These are phyloP conservation scores for Perithous albicinctus DNA, from an alignment of 2,888 invertebrate species.

Conservation along the genomic window DNA sequence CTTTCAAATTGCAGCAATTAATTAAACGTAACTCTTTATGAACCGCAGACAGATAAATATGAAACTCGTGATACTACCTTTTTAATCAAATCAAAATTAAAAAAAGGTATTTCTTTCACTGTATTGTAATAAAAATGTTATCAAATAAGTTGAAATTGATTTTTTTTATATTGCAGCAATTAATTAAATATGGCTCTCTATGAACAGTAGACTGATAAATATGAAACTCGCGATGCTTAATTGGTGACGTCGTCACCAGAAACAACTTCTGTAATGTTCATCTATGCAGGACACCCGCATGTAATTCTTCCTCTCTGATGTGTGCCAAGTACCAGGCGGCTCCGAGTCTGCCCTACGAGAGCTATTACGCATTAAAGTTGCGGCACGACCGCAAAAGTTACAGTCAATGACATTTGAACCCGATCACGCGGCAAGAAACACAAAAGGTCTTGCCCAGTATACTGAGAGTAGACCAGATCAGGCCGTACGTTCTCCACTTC, in stretches of 20 bases:
- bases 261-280: not conserved
- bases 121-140: no score
- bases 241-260: not conserved
- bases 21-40: no score
- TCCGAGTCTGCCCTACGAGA: slow-evolving; percentile 30
- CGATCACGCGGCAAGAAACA: slow-evolving; percentile 61
- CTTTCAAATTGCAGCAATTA: not conserved
- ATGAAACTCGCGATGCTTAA: not conserved
- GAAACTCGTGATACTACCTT: not conserved
- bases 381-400: slow-evolving; percentile 58
- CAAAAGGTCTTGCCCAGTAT: slow-evolving; percentile 56
- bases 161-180: not conserved
- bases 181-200: not conserved
- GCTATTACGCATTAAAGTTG: slow-evolving; percentile 65
- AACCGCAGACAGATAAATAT: not conserved
- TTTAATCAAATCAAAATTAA: no score
- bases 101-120: no score
- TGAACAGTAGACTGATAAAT: not conserved
- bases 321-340: slow-evolving; percentile 35
- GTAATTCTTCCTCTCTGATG: slow-evolving; percentile 17
- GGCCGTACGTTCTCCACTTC: slow-evolving; percentile 46
- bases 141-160: not conserved
- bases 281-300: not conserved
- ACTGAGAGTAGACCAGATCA: slow-evolving; percentile 2
- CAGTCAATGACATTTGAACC: slow-evolving; percentile 68